These are phyloP conservation scores for Palaemon carinicauda DNA, from an alignment of 1,140 invertebrate genomes.

Conservation along the genomic window DNA sequence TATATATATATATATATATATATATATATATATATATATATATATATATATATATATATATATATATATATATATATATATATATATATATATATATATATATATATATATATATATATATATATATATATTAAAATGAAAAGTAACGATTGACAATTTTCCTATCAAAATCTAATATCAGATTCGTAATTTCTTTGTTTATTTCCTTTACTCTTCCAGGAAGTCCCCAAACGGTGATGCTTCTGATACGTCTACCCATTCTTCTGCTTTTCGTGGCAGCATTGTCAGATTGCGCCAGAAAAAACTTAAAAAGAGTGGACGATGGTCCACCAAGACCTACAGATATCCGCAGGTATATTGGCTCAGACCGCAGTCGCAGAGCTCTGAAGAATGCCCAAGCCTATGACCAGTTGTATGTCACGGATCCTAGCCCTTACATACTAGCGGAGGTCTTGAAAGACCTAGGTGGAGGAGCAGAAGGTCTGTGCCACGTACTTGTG, in stretches of 20 bases:
- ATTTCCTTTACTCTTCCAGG: no score
- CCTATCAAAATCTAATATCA: no score
- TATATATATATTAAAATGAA: no score
- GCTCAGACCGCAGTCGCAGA: neutral
- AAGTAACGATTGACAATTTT: no score
- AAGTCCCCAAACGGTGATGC: no score
- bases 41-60: neutral
- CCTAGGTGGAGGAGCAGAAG: constrained; percentile 15
- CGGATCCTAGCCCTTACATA: constrained; percentile 12
- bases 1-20: constrained; percentile 24
- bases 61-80: neutral
- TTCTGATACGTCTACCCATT: no score
- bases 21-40: constrained; percentile 22
- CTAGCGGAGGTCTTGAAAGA: constrained; percentile 34
- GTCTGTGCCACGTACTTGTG: constrained; percentile 45
- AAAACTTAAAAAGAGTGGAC: no score
- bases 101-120: constrained; percentile 9
- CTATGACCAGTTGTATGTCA: neutral
- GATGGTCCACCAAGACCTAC: neutral
- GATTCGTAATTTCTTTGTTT: no score
- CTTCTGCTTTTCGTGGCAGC: no score
- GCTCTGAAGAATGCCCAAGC: neutral
- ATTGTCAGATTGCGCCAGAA: no score
- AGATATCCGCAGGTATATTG: constrained; percentile 24
- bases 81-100: constrained; percentile 24